A percentile compares a stretch with the other conserved stretches of the same genome.
Conservation (phyloP, 1,140 invertebrate genomes). For the Formica selysi region DNA sequence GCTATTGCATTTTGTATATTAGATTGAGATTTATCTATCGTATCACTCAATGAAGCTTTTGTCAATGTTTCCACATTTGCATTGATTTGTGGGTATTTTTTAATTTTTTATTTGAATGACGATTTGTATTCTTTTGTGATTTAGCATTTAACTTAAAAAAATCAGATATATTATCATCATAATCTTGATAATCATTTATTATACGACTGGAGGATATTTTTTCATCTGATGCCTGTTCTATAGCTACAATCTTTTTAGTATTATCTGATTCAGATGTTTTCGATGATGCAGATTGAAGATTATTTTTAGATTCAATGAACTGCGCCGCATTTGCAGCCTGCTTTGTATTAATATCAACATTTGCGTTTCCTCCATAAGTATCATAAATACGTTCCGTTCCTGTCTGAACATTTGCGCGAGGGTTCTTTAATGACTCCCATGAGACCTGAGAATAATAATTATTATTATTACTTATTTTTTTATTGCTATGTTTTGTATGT, state of each 20-base stretch:
- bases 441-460: background rate
- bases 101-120: background rate
- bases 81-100: background rate
- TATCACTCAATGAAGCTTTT: background rate
- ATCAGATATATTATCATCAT: too few species aligned
- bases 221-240: background rate
- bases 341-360: background rate
- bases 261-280: conserved; percentile 7
- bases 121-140: background rate
- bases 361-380: background rate
- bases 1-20: background rate
- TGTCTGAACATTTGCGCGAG: background rate
- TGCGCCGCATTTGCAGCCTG: background rate
- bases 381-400: background rate
- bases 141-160: background rate
- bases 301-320: background rate
- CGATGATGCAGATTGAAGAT: background rate
- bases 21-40: background rate
- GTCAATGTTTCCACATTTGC: background rate
- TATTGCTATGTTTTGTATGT: background rate
- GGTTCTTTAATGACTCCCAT: background rate
- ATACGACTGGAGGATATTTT: background rate
- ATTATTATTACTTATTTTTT: background rate
- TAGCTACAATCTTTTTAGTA: background rate
- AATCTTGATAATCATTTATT: too few species aligned